Base-by-base conservation (phyloP, 1,140 invertebrate genomes). In the Zophobas morio region DNA sequence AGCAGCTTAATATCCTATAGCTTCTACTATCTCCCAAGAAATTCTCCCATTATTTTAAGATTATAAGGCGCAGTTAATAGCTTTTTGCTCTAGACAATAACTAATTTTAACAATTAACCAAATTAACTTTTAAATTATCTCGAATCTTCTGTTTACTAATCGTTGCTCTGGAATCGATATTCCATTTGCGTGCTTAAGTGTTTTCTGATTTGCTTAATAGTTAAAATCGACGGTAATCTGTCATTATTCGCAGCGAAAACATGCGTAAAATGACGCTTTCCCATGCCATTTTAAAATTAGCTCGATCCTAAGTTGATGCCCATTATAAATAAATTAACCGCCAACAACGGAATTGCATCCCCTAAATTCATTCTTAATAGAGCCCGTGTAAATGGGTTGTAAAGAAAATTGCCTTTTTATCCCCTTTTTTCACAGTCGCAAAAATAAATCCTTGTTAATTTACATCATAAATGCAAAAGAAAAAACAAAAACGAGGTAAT, bases 361-460 rank as follows among this genome's bases (percentile, higher is more conserved):
- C 49, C 47, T 73, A 73, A 73, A 73, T 73, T 73, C 49, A 56
- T 73, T 42, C 71, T 73, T 73, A 73, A 73, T 73, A 73, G 71
- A 73, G 6, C 49, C 35, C n/a, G 49, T 73, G 49, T 73, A 73
- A 73, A 73, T 73, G 71, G 49, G 71, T 56, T 73, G 49, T 73
- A 73, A 73, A 73, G 71, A 73, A 73, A 73, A 73, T 73, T 73
- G 49, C 71, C 71, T 73, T 73, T 73, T 73, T 73, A 73, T 73
- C 51, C 71, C 34, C 20, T 20, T 71, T 71, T 72, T 51, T 72
- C 20, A 34, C 37, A 53, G 37, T 73, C 32, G 32, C 39, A 37
- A 3, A 33, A 54, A 73, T 73, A 73, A 73, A 73, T 73, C 71
- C 46, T 73, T 20, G 71, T 73, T 73, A 73, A 73, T 73, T 73